Evolutionary conservation across 2,797 vertebrate genomes (phyloP), one percentile per base, ranked within the genome.

Genomic region (Mergus octosetaceus): DNA sequence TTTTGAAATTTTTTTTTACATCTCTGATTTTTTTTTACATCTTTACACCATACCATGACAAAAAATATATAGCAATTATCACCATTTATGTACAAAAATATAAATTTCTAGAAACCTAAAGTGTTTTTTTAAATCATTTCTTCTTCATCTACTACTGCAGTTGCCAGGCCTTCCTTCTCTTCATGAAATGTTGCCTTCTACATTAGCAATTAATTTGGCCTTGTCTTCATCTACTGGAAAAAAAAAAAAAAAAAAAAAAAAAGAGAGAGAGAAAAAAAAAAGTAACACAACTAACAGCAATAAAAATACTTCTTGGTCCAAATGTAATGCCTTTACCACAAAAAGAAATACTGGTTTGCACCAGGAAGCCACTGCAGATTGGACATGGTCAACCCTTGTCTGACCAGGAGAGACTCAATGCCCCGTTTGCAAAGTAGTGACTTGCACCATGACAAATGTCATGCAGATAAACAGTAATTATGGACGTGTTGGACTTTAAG

Each of bases 391-490:
- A 86, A 47, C 4, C 6, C 34, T 41, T 51, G 39, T 6, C 16
- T n/a, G 49, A n/a, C 18, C 45, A 61, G 53, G 32, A 70, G 38
- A 64, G 38, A 34, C 17, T 30, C 41, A 16, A 5, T 0, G 24
- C 32, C 27, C 51, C 1, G 0, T 12, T 12, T 6, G 39, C 27
- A 36, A 58, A 1, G 27, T 1, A 0, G 32, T 27, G 41, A 41
- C 22, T 30, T 30, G 32, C 45, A 17, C 25, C 17, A 6, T 0
- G 2, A 61, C 41, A 49, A 91, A 34, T 3, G 8, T 36, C 57
- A 41, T 1, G n/a, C 17, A 41, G 69, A 28, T 68, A 81, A 73
- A 39, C 24, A 17, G 10, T n/a, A 32, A 34, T 38, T n/a, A 36
- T 10, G 32, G 15, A 36, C 28, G 13, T 13, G 8, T 3, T 66